phyloP scores from a whole-genome alignment of 1,140 invertebrate species.

The Heliconius eleuchia region DNA sequence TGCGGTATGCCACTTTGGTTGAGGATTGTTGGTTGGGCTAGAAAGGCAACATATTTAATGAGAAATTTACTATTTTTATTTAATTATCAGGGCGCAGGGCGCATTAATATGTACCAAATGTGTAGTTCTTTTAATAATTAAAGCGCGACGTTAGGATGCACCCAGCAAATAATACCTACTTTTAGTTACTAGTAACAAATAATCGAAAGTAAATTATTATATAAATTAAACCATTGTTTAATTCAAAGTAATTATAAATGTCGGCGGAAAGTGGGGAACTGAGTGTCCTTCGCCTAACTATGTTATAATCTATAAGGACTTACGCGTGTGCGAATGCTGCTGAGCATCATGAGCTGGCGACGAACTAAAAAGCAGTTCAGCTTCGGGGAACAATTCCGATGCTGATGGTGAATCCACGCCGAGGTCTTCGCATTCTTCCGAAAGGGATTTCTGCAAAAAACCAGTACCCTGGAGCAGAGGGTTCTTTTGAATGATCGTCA shows the following conservation, averaged over 20 bases:
- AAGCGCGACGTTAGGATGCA: too few relatives aligned
- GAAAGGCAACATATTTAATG: slow-evolving; percentile 23
- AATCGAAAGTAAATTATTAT: too few relatives aligned
- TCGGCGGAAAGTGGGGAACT: too few relatives aligned
- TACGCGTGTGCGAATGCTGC: slow-evolving; percentile 67
- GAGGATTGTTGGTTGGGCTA: slow-evolving; percentile 62
- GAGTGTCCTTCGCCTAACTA: too few relatives aligned
- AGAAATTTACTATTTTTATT: too few relatives aligned
- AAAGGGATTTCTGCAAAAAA: slow-evolving; percentile 85
- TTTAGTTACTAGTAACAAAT: too few relatives aligned
- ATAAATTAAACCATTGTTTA: too few relatives aligned
- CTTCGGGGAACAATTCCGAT: slow-evolving; percentile 89
- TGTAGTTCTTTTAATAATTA: too few relatives aligned
- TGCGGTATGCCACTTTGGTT: slow-evolving; percentile 56
- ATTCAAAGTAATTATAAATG: too few relatives aligned
- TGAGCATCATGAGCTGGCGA: slow-evolving; percentile 71
- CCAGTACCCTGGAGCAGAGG: slow-evolving; percentile 32
- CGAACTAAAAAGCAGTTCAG: slow-evolving; percentile 85
- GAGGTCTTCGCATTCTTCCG: slow-evolving; percentile 89
- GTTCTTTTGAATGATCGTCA: slow-evolving; percentile 20
- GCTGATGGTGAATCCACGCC: slow-evolving; percentile 89
- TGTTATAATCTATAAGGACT: slow-evolving; percentile 27
- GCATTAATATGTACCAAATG: too few relatives aligned
- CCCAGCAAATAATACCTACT: too few relatives aligned
- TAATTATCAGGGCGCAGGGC: too few relatives aligned